phyloP scores from a whole-genome alignment of 2,113 vertebrate species.

The Sterna hirundo region DNA sequence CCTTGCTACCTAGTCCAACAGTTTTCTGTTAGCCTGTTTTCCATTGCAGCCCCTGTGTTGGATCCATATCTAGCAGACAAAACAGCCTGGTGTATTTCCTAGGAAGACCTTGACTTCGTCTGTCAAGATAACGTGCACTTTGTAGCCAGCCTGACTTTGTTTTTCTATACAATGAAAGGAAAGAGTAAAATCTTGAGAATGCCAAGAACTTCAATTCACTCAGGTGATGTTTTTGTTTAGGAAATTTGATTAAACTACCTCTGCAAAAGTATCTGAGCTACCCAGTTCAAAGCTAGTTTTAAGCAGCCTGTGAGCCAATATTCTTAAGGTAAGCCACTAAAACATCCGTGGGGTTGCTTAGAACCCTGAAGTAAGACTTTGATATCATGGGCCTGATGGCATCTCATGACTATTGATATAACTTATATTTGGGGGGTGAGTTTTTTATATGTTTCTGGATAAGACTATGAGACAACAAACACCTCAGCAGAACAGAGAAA shows the following conservation, averaged over 20 bases:
- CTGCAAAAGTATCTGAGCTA: background rate
- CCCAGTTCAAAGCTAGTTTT: background rate
- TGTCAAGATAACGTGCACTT: background rate
- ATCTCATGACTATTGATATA: background rate
- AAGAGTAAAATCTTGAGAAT: background rate
- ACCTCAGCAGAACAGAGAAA: background rate
- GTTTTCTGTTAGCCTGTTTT: background rate
- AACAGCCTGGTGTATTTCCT: background rate
- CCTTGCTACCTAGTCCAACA: background rate
- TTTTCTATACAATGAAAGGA: background rate
- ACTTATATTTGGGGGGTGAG: background rate
- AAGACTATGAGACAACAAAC: background rate
- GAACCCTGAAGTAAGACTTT: background rate
- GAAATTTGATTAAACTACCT: background rate
- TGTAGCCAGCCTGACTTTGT: background rate
- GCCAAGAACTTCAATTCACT: background rate
- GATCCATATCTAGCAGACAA: background rate
- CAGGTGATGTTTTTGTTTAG: background rate
- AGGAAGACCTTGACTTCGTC: background rate
- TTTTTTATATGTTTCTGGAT: background rate
- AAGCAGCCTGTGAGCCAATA: background rate
- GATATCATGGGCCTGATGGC: rapidly evolving
- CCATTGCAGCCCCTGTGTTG: background rate
- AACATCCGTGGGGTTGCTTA: background rate
- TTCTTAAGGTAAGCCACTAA: background rate